These are phyloP conservation scores for Cydia fagiglandana DNA, from an alignment of 1,140 invertebrate species.

Conservation along the genomic window DNA sequence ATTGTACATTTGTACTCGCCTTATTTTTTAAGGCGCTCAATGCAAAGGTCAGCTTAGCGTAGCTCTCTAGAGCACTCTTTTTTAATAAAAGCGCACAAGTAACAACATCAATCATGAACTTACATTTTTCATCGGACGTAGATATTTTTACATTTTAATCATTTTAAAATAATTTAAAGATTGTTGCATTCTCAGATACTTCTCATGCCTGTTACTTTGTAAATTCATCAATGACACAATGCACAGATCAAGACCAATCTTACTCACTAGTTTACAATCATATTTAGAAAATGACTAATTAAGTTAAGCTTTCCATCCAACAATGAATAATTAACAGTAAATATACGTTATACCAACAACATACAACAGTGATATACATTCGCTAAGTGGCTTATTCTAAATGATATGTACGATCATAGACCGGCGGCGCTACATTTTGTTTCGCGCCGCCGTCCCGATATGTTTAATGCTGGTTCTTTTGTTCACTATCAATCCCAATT, in stretches of 20 bases:
- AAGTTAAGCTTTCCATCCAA: constrained; percentile 37
- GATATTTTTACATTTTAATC: too few relatives aligned
- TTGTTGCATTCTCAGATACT: too few relatives aligned
- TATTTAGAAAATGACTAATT: not conserved
- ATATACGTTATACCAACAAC: constrained; percentile 51
- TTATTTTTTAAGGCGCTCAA: too few relatives aligned
- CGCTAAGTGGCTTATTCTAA: constrained; percentile 53
- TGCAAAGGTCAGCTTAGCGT: too few relatives aligned
- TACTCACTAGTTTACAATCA: constrained; percentile 13
- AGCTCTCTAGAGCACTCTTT: too few relatives aligned
- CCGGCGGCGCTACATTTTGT: constrained; percentile 40
- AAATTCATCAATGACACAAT: not conserved
- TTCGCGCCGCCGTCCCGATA: constrained; percentile 51
- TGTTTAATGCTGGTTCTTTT: constrained; percentile 64
- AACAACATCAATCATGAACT: too few relatives aligned
- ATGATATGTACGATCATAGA: constrained; percentile 64
- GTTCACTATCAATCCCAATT: constrained; percentile 33
- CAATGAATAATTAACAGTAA: constrained; percentile 51
- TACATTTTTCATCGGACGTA: too few relatives aligned
- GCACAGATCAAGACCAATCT: constrained; percentile 1
- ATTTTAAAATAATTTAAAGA: too few relatives aligned
- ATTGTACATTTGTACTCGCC: too few relatives aligned
- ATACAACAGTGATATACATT: constrained; percentile 54
- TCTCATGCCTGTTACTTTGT: too few relatives aligned
- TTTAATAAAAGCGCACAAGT: too few relatives aligned